These are phyloP conservation scores for Acanthoscelides obtectus DNA, from an alignment of 2,888 invertebrate genomes.

Conservation along the genomic window DNA sequence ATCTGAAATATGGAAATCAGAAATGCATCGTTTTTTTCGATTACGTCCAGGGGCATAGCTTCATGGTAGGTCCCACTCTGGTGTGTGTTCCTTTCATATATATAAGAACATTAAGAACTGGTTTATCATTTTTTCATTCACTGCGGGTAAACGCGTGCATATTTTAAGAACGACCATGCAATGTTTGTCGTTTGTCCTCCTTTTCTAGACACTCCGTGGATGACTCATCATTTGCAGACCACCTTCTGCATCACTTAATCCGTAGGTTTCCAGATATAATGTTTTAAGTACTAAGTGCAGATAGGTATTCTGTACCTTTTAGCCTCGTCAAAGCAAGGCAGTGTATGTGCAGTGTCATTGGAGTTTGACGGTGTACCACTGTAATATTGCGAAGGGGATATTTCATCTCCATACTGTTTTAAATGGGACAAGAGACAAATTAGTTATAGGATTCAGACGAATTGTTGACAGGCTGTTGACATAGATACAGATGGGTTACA, in stretches of 20 bases:
- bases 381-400: too few relatives aligned
- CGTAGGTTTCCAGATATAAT: background rate
- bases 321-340: too few relatives aligned
- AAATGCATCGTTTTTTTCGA: background rate
- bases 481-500: too few relatives aligned
- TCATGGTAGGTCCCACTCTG: background rate
- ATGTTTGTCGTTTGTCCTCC: background rate
- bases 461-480: too few relatives aligned
- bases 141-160: background rate
- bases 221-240: background rate
- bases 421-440: too few relatives aligned
- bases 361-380: too few relatives aligned
- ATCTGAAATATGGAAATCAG: too few relatives aligned
- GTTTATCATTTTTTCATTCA: background rate
- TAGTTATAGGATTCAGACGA: too few relatives aligned
- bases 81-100: background rate
- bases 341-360: too few relatives aligned
- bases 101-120: background rate
- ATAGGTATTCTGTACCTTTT: too few relatives aligned
- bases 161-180: background rate
- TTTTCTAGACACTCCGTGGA: background rate
- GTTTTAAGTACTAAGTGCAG: too few relatives aligned
- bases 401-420: too few relatives aligned
- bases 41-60: background rate
- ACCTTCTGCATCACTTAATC: background rate